phyloP scores from a whole-genome alignment of 1,140 invertebrate species.

The Formica selysi region DNA sequence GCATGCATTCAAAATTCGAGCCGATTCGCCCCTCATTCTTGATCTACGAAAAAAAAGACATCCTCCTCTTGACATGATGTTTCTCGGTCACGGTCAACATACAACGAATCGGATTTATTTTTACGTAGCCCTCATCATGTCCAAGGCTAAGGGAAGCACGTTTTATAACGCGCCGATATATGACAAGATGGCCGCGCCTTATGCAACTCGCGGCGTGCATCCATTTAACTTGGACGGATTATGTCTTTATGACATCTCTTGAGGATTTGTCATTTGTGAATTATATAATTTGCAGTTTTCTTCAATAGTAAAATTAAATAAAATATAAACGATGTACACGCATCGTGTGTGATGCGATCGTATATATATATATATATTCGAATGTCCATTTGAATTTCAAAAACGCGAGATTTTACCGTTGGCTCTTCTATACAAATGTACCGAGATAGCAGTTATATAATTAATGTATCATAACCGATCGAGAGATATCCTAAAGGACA shows the following conservation, averaged over 20 bases:
- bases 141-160: constrained; percentile 63
- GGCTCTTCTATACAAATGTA: neutral
- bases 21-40: constrained; percentile 45
- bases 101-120: constrained; percentile 56
- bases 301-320: neutral
- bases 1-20: constrained; percentile 55
- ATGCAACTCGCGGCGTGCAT: constrained; percentile 72
- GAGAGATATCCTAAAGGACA: neutral
- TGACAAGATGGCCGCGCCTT: constrained; percentile 82
- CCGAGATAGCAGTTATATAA: neutral
- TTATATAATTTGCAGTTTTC: neutral
- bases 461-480: neutral
- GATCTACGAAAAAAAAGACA: constrained; percentile 61
- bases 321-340: neutral
- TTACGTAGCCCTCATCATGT: constrained; percentile 56
- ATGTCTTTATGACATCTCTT: neutral
- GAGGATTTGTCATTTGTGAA: neutral
- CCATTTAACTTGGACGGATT: neutral
- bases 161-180: constrained; percentile 63
- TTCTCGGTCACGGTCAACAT: constrained; percentile 67
- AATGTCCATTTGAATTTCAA: neutral
- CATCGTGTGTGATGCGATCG: no score
- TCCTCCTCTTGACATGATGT: constrained; percentile 40
- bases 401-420: no score
- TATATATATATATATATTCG: neutral